Evolutionary conservation across 37 sponge, comb jelly and placozoan genomes (phyloP).

Genomic region (Cliona cf. orientalis): DNA sequence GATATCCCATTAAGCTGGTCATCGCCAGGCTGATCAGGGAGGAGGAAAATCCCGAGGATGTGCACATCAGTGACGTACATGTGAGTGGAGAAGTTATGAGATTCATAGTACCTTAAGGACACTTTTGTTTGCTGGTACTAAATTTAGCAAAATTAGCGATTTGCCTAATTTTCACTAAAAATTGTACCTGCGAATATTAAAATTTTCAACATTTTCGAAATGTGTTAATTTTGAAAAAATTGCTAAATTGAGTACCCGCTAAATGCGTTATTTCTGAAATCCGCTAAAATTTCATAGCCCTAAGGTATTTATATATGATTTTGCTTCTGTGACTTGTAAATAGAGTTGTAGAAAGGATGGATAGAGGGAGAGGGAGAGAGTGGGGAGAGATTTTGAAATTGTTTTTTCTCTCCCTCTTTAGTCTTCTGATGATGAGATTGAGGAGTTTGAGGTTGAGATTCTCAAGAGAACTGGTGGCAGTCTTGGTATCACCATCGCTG

Average conservation of each 20-base stretch:
- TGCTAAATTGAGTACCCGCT: no score
- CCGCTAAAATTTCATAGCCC: no score
- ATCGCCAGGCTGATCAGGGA: constrained; percentile 58
- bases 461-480: constrained; percentile 33
- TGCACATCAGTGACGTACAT: no score
- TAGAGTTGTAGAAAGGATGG: neutral
- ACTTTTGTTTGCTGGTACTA: no score
- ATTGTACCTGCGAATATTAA: no score
- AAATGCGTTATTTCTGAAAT: no score
- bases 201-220: no score
- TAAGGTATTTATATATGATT: neutral
- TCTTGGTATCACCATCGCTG: constrained; percentile 85
- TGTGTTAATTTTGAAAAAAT: no score
- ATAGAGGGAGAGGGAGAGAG: neutral
- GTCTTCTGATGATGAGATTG: constrained; percentile 63
- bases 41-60: no score
- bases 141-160: no score
- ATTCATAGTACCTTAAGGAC: no score
- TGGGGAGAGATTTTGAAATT: neutral
- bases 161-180: no score
- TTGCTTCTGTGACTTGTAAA: neutral
- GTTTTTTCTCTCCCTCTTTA: constrained; percentile 9
- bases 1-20: constrained; percentile 51
- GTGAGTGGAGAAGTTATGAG: neutral
- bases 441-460: constrained; percentile 69